A percentile compares a stretch with the other conserved stretches of the same genome.
Conservation (phyloP, 53 echinoderm and acorn worm genomes). For the Apostichopus leukothele region DNA sequence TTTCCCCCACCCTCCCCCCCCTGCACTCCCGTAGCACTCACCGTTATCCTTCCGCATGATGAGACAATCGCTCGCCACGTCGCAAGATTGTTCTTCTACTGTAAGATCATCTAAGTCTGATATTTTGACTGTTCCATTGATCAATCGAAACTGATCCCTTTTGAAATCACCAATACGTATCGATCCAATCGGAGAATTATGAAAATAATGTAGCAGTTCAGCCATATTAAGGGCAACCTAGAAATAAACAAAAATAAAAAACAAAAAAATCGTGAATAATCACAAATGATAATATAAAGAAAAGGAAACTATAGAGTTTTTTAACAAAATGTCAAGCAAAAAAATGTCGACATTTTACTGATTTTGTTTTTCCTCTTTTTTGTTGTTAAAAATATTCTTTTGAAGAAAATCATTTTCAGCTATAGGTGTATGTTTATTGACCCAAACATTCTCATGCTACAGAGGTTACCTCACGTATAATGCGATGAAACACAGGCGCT, state of each 20-base stretch:
- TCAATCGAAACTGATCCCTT: conserved; percentile 60
- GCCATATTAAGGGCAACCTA: conserved; percentile 72
- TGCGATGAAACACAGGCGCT: too few species aligned
- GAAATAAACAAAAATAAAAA: background rate
- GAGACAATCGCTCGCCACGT: conserved; percentile 58
- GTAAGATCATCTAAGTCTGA: conserved; percentile 72
- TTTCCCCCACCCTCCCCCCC: conserved; percentile 15
- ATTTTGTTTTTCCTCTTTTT: too few species aligned
- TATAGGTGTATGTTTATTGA: too few species aligned
- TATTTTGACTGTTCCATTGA: conserved; percentile 51
- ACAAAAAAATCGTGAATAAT: background rate
- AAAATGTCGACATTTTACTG: too few species aligned
- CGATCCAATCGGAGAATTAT: conserved; percentile 77
- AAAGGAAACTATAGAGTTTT: too few species aligned
- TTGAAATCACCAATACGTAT: conserved; percentile 81
- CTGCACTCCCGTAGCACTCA: conserved; percentile 11
- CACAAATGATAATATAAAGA: too few species aligned
- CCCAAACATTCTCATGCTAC: too few species aligned
- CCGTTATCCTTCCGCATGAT: conserved; percentile 46
- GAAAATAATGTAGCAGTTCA: conserved; percentile 66
- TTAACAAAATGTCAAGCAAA: too few species aligned
- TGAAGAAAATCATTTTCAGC: too few species aligned
- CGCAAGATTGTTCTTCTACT: conserved; percentile 55
- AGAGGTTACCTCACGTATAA: too few species aligned
- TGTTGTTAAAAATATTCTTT: too few species aligned